Percentiles rank a stretch among this genome's conserved stretches.
phyloP scores from a whole-genome alignment of 2,888 invertebrate species.

The Nephrotoma appendiculata region DNA sequence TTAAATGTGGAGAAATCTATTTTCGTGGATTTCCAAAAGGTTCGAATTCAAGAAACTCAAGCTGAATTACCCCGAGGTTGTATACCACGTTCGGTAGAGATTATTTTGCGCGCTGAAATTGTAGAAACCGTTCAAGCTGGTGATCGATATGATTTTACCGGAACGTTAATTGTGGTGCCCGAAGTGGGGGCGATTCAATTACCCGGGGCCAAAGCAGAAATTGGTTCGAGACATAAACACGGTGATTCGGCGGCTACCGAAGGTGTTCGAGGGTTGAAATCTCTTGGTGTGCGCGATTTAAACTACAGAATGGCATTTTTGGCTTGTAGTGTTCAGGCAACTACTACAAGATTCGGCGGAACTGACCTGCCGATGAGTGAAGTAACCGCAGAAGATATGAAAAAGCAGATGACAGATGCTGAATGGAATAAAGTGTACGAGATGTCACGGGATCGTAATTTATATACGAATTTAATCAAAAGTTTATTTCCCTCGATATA shows the following conservation, averaged over 20 bases:
- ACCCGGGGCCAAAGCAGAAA: constrained; percentile 78
- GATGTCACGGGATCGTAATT: constrained; percentile 87
- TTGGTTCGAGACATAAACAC: constrained; percentile 54
- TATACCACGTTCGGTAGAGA: constrained; percentile 91
- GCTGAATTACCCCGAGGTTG: constrained; percentile 91
- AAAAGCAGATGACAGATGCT: constrained; percentile 82
- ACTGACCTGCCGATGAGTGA: constrained; percentile 73
- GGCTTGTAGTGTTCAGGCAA: constrained; percentile 80
- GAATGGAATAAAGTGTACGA: constrained; percentile 93
- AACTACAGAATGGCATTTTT: constrained; percentile 80
- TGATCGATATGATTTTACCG: constrained; percentile 82
- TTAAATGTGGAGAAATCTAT: constrained; percentile 84
- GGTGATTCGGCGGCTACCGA: constrained; percentile 64
- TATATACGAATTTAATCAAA: constrained; percentile 79
- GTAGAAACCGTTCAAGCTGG: constrained; percentile 87
- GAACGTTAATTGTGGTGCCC: constrained; percentile 92
- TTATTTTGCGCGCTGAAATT: constrained; percentile 86
- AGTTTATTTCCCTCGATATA: constrained; percentile 94
- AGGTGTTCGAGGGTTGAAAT: constrained; percentile 69
- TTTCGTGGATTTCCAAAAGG: constrained; percentile 98
- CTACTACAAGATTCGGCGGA: constrained; percentile 77
- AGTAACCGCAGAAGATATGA: constrained; percentile 80
- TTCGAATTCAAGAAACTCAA: constrained; percentile 94
- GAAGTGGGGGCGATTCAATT: constrained; percentile 78
- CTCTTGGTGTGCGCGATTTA: constrained; percentile 73